These are phyloP conservation scores for Chaetura pelagica DNA, from an alignment of 2,113 vertebrate genomes.

Conservation along the genomic window DNA sequence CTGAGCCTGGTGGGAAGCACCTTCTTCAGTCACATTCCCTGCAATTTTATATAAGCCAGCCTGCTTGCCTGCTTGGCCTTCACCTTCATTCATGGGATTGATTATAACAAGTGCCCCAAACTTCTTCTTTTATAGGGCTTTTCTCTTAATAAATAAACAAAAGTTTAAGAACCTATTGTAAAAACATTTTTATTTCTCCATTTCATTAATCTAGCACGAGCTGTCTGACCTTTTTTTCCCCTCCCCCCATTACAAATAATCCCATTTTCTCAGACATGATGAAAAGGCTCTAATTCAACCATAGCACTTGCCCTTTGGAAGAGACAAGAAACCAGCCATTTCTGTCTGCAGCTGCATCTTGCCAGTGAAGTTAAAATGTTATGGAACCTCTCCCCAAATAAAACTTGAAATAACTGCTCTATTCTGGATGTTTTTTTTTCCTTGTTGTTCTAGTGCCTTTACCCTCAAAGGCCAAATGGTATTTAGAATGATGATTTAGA, in stretches of 20 bases:
- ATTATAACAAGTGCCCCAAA: not conserved
- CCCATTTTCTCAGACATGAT: not conserved
- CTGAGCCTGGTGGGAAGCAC: not conserved
- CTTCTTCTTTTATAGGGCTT: not conserved
- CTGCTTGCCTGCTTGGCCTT: not conserved
- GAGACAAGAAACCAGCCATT: not conserved
- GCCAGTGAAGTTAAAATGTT: not conserved
- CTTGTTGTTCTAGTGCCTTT: not conserved
- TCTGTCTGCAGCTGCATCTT: not conserved
- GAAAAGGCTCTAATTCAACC: not conserved
- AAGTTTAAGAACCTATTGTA: not conserved
- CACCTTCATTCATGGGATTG: not conserved
- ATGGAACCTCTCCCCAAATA: not conserved
- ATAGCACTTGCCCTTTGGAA: slow-evolving; percentile 7
- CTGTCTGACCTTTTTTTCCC: not conserved
- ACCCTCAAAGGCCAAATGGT: not conserved
- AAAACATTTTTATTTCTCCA: not conserved
- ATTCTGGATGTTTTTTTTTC: not conserved
- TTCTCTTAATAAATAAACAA: not conserved
- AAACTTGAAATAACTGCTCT: not conserved
- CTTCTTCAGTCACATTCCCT: not conserved
- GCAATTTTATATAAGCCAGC: not conserved
- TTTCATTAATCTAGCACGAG: not conserved
- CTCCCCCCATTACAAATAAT: not conserved
- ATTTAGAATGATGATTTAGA: not conserved